phyloP scores from a whole-genome alignment of 2,797 vertebrate species.

The Octomys mimax region DNA sequence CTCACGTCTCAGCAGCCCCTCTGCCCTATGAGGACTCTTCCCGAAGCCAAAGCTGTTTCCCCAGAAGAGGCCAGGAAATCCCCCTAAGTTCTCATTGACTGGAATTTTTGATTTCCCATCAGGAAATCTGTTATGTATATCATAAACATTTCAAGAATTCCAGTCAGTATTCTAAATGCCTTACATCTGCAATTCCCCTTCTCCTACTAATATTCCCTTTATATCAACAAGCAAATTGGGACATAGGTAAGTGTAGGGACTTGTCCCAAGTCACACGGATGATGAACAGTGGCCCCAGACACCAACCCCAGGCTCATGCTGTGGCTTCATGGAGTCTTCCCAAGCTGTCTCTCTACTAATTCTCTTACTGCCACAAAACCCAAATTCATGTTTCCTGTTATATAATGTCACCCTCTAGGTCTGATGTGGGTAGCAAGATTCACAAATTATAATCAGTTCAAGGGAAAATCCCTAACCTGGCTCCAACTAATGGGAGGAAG shows the following conservation, averaged over 20 bases:
- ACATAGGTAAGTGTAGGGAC: not conserved
- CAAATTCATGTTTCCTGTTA: not conserved
- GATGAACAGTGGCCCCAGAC: not conserved
- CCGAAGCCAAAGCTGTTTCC: not conserved
- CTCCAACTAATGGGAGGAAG: not conserved
- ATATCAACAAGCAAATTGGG: not conserved
- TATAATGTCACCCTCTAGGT: not conserved
- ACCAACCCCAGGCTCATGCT: not conserved
- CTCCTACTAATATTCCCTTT: not conserved
- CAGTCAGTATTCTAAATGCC: not conserved
- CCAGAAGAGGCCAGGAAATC: not conserved
- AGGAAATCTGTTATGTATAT: not conserved
- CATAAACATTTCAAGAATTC: not conserved
- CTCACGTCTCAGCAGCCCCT: not conserved
- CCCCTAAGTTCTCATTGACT: not conserved
- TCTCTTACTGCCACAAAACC: not conserved
- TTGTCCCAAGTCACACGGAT: not conserved
- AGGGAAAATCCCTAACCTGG: not conserved
- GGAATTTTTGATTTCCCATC: not conserved
- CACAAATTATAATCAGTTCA: not conserved
- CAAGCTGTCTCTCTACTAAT: not conserved
- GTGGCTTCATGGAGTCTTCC: not conserved
- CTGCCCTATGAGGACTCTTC: not conserved
- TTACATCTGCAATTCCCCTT: conserved; percentile 19
- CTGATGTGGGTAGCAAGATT: not conserved